A percentile compares a stretch with the other conserved stretches of the same genome.
These are phyloP conservation scores for Lochmaea crataegi DNA, from an alignment of 2,888 invertebrate genomes.

Conservation along the genomic window DNA sequence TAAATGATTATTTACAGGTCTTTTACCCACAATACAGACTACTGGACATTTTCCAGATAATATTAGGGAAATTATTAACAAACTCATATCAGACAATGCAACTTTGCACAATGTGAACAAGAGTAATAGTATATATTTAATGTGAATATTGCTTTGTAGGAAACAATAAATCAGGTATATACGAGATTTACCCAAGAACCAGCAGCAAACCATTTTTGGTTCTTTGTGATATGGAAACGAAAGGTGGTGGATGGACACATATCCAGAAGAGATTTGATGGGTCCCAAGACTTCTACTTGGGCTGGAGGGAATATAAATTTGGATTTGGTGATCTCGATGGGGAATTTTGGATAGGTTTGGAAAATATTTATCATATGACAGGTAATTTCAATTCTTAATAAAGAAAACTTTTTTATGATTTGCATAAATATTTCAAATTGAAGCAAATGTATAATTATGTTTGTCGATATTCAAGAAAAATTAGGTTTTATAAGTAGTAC, in stretches of 20 bases:
- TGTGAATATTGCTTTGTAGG: not conserved
- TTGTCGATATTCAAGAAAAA: not conserved
- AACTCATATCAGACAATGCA: too few relatives aligned
- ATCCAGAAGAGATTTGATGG: slow-evolving; percentile 18
- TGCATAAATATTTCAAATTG: too few relatives aligned
- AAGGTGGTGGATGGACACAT: slow-evolving; percentile 14
- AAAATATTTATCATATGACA: slow-evolving; percentile 1
- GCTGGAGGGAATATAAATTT: slow-evolving; percentile 9
- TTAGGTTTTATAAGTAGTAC: too few relatives aligned
- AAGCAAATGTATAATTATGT: too few relatives aligned
- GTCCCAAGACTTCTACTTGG: slow-evolving; percentile 1
- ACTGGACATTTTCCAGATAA: too few relatives aligned
- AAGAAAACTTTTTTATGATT: too few relatives aligned
- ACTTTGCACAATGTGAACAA: too few relatives aligned
- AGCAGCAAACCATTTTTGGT: not conserved
- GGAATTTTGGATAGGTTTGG: slow-evolving; percentile 11
- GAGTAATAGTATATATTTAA: too few relatives aligned
- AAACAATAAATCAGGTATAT: slow-evolving; percentile 5
- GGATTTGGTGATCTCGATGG: slow-evolving; percentile 16
- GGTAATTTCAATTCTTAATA: not conserved
- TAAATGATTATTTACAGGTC: too few relatives aligned
- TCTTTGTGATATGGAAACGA: slow-evolving; percentile 16
- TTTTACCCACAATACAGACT: too few relatives aligned
- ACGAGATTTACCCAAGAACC: not conserved
- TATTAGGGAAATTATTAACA: too few relatives aligned